Evolutionary conservation across 37 sponge, comb jelly and placozoan genomes (phyloP), one percentile per base, ranked within the genome.

Genomic region (Crambe crambe): DNA sequence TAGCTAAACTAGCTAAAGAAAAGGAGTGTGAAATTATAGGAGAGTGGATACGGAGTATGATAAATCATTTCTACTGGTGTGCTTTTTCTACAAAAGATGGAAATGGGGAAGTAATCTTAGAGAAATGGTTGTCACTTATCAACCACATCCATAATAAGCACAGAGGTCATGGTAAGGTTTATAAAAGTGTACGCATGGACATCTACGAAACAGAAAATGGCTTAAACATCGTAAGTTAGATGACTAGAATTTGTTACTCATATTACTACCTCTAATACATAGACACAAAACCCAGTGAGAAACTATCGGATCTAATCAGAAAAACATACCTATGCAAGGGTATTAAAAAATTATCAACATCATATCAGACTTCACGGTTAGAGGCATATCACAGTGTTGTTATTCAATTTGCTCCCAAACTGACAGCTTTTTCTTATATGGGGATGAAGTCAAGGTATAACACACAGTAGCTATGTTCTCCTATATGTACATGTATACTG

Each of bases 31-130:
- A 77, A n/a, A 32, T 85, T 25, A 62, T 69, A 2, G 72, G 72
- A 4, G 63, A 85, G 37, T 85, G 86, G 86, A 21, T 37, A 36
- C 25, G 42, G 51, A 85, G 87, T 59, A 67, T 80, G 0, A 61
- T 80, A 30, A 86, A 86, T 51, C 89, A 88, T 39, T 35, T 88
- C 3, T 88, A 88, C 67, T 88, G 89, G 89, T 76, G 68, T 68
- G 68, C 39, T 6, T 29, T 37, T 68, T 68, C 68, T 4, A 68
- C 68, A 37, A 27, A 29, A 68, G 27, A 34, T 68, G 68, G 68
- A 27, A 27, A 68, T 35, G 21, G 37, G 3, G 38, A 35, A 37
- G 27, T 18, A 35, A 68, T 68, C 5, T 35, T 35, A 37, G 38
- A 21, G 20, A 68, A 68, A 27, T 68, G 38, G 68, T 34, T 68